Evolutionary conservation across 2,113 vertebrate species (phyloP).

Genomic region (Gorilla gorilla): DNA sequence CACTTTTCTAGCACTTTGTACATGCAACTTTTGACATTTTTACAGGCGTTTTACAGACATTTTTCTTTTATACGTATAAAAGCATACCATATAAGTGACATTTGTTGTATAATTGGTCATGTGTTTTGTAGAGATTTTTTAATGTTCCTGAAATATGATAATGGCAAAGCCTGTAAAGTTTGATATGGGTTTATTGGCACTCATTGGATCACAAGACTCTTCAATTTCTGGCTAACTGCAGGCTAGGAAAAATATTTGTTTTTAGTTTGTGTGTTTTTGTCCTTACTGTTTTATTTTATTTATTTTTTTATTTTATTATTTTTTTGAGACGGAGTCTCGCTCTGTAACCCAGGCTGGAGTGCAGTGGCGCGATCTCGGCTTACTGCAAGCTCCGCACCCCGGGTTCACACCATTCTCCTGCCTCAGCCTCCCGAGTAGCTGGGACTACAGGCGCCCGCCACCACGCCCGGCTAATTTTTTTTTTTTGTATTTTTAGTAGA

Average conservation of each 20-base stretch:
- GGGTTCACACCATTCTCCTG: no score
- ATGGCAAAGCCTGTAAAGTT: background rate
- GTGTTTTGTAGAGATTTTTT: background rate
- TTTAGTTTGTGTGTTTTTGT: background rate
- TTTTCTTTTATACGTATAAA: background rate
- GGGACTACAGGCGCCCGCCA: no score
- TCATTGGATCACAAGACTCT: background rate
- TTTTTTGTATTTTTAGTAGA: no score
- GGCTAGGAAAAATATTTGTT: background rate
- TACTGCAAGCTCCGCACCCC: no score
- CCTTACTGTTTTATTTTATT: background rate
- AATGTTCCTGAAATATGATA: constrained; percentile 1
- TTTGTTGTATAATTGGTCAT: background rate
- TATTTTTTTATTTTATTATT: background rate
- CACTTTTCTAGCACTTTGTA: background rate
- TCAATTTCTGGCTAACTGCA: background rate
- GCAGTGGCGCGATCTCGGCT: no score
- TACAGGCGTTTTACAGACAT: background rate
- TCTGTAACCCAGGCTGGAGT: no score
- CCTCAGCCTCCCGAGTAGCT: no score
- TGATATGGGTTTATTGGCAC: background rate
- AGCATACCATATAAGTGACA: background rate
- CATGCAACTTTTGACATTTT: background rate
- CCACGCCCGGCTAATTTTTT: no score
- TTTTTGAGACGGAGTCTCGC: no score